Evolutionary conservation across 2,888 invertebrate species (phyloP).

Genomic region (Diarsia brunnea): DNA sequence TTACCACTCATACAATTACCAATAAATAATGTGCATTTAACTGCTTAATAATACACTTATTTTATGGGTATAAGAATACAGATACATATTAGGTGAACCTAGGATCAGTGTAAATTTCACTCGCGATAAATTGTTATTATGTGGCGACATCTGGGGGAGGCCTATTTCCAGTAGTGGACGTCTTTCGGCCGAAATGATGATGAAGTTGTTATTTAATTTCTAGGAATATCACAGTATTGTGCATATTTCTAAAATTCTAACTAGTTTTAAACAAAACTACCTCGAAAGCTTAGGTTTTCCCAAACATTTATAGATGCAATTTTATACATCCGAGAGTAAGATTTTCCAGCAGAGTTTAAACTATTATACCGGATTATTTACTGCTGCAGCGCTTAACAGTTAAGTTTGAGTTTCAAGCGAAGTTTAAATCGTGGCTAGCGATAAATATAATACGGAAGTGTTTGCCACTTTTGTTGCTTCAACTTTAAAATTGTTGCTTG

Average conservation of each 20-base stretch:
- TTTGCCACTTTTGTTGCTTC: conserved; percentile 14
- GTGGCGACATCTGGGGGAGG: no score
- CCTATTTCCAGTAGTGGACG: no score
- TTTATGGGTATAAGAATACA: no score
- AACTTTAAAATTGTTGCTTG: neutral
- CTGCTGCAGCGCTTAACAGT: conserved; percentile 31
- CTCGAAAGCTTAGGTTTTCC: neutral
- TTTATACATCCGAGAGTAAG: conserved; percentile 6
- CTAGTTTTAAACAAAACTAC: neutral
- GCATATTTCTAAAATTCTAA: no score
- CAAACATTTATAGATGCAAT: conserved; percentile 7
- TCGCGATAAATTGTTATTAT: no score
- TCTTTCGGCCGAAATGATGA: no score
- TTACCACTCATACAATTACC: no score
- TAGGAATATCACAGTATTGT: neutral
- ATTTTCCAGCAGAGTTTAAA: conserved; percentile 46
- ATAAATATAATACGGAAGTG: conserved; percentile 40
- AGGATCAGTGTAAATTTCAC: neutral
- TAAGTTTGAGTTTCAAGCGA: conserved; percentile 48
- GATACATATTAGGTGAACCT: no score
- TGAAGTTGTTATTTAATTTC: neutral
- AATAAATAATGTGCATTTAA: no score
- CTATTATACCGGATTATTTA: conserved; percentile 53
- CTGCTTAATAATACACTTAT: no score
- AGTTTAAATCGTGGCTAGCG: conserved; percentile 44